phyloP scores from a whole-genome alignment of 2,888 invertebrate species.

The Epirrita christyi region DNA sequence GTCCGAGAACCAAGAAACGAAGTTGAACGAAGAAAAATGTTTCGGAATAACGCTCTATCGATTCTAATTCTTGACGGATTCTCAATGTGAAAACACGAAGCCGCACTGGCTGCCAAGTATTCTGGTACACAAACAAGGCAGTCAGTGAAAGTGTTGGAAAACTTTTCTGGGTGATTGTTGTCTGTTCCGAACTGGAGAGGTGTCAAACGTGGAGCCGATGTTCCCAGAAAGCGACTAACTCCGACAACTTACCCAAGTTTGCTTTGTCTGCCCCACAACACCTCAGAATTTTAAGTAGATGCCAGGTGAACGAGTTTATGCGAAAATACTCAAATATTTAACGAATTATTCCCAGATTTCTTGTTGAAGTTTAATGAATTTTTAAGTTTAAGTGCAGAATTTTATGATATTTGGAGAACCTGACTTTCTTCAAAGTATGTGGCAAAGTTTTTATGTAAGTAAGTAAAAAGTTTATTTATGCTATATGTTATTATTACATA shows the following conservation, averaged over 20 bases:
- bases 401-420: no score
- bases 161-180: slow-evolving; percentile 62
- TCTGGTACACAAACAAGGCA: slow-evolving; percentile 26
- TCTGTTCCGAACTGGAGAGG: slow-evolving; percentile 56
- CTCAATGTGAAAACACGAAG: slow-evolving; percentile 9
- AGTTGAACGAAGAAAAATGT: slow-evolving; percentile 1
- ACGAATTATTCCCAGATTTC: slow-evolving; percentile 61
- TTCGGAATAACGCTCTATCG: slow-evolving; percentile 1
- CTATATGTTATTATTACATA: no score
- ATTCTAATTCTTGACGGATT: slow-evolving; percentile 11
- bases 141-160: slow-evolving; percentile 52
- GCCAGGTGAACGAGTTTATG: slow-evolving; percentile 70
- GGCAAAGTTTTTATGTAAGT: no score
- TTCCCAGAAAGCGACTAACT: slow-evolving; percentile 54
- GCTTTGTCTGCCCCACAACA: slow-evolving; percentile 59
- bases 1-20: no score
- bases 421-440: no score
- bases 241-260: slow-evolving; percentile 60
- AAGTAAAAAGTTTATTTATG: no score
- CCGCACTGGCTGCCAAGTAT: slow-evolving; percentile 16
- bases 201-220: slow-evolving; percentile 60
- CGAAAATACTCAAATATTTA: slow-evolving; percentile 66
- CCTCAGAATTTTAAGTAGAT: slow-evolving; percentile 75
- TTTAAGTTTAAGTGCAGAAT: no score
- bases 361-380: slow-evolving; percentile 39